Evolutionary conservation across 1,140 invertebrate genomes (phyloP).

Genomic region (Drosophila sp.): DNA sequence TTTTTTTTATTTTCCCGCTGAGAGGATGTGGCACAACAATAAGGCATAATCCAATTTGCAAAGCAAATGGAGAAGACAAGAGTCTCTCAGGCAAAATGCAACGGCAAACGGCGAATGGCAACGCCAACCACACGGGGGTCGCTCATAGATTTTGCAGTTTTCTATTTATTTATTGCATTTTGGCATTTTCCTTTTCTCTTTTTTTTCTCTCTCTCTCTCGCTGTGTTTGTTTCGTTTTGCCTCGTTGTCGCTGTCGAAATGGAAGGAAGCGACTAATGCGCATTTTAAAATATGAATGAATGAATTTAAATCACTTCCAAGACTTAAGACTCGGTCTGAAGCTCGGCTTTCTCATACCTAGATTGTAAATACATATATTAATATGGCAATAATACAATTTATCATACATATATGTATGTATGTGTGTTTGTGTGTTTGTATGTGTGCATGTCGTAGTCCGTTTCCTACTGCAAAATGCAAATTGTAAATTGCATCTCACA

Average conservation of each 20-base stretch:
- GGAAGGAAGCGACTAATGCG: slow-evolving; percentile 60
- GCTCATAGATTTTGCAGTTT: slow-evolving; percentile 37
- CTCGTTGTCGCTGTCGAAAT: slow-evolving; percentile 30
- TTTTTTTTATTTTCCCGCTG: slow-evolving; percentile 31
- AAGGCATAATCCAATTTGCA: slow-evolving; percentile 65
- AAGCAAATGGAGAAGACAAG: slow-evolving; percentile 48
- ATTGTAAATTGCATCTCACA: slow-evolving; percentile 74
- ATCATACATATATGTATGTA: slow-evolving; percentile 27
- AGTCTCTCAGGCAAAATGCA: slow-evolving; percentile 19
- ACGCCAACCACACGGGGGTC: neutral
- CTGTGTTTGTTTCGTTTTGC: slow-evolving; percentile 14
- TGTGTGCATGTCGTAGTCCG: slow-evolving; percentile 24
- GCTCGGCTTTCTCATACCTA: slow-evolving; percentile 21
- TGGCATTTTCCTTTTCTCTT: slow-evolving; percentile 43
- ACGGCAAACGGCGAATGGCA: neutral
- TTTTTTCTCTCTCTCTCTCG: neutral
- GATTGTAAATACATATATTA: slow-evolving; percentile 61
- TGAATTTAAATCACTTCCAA: slow-evolving; percentile 47
- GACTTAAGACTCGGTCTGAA: slow-evolving; percentile 1
- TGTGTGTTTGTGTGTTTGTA: neutral
- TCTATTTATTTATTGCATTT: slow-evolving; percentile 63
- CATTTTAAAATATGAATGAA: slow-evolving; percentile 54
- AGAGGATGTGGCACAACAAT: slow-evolving; percentile 58
- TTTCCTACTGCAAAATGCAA: slow-evolving; percentile 68
- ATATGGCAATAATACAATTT: slow-evolving; percentile 65